Percentiles rank a stretch among this genome's conserved stretches.
Conservation (phyloP, 2,888 invertebrate species). For the Limnephilus auricula region DNA sequence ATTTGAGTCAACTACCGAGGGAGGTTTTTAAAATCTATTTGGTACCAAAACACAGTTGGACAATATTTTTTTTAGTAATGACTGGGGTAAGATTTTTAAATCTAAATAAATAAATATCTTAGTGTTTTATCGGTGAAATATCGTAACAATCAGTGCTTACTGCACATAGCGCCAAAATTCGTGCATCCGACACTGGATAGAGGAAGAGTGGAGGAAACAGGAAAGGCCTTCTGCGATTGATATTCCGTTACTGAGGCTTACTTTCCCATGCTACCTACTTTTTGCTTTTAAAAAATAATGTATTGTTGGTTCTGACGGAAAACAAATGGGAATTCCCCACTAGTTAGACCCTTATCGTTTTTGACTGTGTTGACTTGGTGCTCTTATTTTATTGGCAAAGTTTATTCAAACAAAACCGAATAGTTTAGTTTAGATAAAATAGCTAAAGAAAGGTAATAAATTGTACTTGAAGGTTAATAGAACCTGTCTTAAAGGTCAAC, state of each 20-base stretch:
- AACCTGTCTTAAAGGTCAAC: not conserved
- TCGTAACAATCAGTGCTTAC: too few species aligned
- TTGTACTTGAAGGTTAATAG: not conserved
- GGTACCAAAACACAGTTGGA: too few species aligned
- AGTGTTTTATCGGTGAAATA: too few species aligned
- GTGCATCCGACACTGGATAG: not conserved
- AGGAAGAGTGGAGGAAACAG: not conserved
- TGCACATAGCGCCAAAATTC: too few species aligned
- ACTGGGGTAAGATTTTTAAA: too few species aligned
- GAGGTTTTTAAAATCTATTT: too few species aligned
- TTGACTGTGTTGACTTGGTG: not conserved
- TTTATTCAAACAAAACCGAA: not conserved
- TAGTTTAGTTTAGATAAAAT: not conserved
- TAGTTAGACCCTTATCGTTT: not conserved
- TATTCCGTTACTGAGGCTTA: constrained; percentile 5
- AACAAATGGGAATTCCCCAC: not conserved
- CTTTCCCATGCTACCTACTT: not conserved
- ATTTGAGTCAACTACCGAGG: too few species aligned
- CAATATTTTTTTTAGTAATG: too few species aligned
- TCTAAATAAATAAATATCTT: too few species aligned
- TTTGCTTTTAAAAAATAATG: constrained; percentile 20
- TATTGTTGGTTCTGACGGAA: not conserved
- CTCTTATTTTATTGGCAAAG: not conserved
- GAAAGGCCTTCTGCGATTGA: constrained; percentile 29
- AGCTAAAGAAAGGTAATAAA: not conserved